Evolutionary conservation across 2,797 vertebrate genomes (phyloP).

Genomic region (Pipistrellus nathusii): DNA sequence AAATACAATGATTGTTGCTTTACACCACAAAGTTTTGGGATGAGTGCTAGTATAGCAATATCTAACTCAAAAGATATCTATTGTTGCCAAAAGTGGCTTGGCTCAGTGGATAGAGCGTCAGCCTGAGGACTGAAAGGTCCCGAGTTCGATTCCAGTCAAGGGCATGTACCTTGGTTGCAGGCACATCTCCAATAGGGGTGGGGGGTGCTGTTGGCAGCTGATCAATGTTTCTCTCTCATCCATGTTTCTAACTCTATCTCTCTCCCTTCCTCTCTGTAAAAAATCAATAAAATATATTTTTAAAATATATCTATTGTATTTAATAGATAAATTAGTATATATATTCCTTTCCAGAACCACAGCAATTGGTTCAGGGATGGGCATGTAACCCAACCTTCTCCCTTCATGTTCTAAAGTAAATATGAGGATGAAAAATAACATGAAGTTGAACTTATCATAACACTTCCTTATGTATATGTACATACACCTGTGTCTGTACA

Average conservation of each 20-base stretch:
- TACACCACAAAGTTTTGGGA: neutral
- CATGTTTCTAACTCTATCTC: no score
- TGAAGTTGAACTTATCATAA: neutral
- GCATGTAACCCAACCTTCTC: neutral
- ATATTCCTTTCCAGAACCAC: neutral
- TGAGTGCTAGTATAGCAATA: neutral
- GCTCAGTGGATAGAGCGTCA: no score
- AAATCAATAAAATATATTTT: no score
- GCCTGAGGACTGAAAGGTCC: no score
- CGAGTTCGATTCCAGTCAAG: no score
- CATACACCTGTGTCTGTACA: neutral
- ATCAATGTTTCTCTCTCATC: no score
- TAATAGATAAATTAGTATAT: neutral
- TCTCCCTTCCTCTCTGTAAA: no score
- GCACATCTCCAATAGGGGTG: no score
- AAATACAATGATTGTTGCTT: neutral
- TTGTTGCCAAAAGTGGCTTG: no score
- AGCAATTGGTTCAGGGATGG: neutral
- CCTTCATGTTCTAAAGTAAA: neutral
- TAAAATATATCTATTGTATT: neutral
- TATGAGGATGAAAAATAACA: neutral
- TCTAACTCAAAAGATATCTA: neutral
- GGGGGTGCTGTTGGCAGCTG: no score
- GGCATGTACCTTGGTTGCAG: no score
- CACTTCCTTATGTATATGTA: neutral